Evolutionary conservation across 2,113 vertebrate genomes (phyloP), one percentile per base, ranked within the genome.

Genomic region (Spermophilus dauricus): DNA sequence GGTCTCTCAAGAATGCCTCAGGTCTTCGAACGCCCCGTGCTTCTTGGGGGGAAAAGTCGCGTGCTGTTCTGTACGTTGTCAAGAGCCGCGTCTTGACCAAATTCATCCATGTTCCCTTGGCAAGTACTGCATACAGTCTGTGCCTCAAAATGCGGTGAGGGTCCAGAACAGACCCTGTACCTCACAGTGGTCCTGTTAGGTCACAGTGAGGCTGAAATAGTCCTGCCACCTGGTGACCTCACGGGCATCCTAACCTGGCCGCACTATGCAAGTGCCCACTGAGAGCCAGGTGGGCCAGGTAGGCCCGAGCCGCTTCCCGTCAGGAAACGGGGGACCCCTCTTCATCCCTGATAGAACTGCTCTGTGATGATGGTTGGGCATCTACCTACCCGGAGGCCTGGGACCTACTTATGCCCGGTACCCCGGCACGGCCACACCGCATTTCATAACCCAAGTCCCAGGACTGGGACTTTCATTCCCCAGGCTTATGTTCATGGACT

Each of bases 51-150:
- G 73, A 72, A 65, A 30, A 32, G 37, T 61, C 13, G 53, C 1
- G 2, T 0, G 8, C 16, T 13, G 0, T 1, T 0, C 1, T 4
- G 8, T 58, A 0, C 3, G 12, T n/a, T 30, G 32, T 34, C 39
- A 12, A 2, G 28, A 12, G 30, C 34, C 0, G 0, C 12, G 0
- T 48, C 56, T 11, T 48, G n/a, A 28, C 24, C n/a, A 26, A 26
- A 45, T 18, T 53, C 42, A 18, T 24, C 18, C 67, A 2, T 20
- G 4, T 14, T 22, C 32, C 8, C 37, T 32, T 4, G 34, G 1
- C 11, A 34, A 39, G 32, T 8, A 48, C 14, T 22, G 12, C 63
- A 1, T 30, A 2, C 0, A 32, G 5, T 85, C 42, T 22, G 3
- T 14, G 39, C 42, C 61, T 67, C 42, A 2, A 3, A 48, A 4